These are phyloP conservation scores for Penaeus japonicus DNA, from an alignment of 1,140 invertebrate genomes.

Conservation along the genomic window DNA sequence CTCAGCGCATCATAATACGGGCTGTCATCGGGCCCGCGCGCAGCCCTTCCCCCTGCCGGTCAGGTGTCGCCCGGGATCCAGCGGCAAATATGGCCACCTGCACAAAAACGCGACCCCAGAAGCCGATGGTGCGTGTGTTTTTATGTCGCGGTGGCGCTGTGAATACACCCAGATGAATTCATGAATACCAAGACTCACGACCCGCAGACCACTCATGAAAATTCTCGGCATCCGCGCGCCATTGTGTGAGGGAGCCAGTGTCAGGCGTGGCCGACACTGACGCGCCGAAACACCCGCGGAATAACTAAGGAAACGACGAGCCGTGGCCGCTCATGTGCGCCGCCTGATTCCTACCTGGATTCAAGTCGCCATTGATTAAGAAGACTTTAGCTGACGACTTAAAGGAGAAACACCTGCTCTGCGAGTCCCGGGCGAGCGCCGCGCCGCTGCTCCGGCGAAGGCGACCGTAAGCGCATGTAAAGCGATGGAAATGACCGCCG, in stretches of 20 bases:
- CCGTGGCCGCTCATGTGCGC: neutral
- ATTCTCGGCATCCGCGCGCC: neutral
- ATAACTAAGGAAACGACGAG: neutral
- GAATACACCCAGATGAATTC: conserved; percentile 30
- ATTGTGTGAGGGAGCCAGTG: neutral
- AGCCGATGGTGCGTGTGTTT: conserved; percentile 6
- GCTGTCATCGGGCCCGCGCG: no score
- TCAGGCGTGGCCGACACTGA: neutral
- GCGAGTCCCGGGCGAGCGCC: neutral
- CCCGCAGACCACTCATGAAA: conserved; percentile 30
- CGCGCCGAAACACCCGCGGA: neutral
- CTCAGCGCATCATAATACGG: no score
- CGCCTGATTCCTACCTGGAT: no score
- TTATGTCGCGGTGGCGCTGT: conserved; percentile 21
- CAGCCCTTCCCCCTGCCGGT: no score
- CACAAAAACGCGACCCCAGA: neutral
- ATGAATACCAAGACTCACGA: conserved; percentile 38
- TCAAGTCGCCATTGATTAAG: neutral
- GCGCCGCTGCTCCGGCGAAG: neutral
- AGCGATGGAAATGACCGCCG: conserved; percentile 37
- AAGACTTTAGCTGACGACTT: neutral
- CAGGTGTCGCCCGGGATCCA: neutral
- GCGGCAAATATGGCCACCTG: neutral
- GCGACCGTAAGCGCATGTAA: conserved; percentile 11
- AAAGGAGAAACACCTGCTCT: neutral